Evolutionary conservation across 2,888 invertebrate genomes (phyloP).

Genomic region (Omphaloscelis lunosa): DNA sequence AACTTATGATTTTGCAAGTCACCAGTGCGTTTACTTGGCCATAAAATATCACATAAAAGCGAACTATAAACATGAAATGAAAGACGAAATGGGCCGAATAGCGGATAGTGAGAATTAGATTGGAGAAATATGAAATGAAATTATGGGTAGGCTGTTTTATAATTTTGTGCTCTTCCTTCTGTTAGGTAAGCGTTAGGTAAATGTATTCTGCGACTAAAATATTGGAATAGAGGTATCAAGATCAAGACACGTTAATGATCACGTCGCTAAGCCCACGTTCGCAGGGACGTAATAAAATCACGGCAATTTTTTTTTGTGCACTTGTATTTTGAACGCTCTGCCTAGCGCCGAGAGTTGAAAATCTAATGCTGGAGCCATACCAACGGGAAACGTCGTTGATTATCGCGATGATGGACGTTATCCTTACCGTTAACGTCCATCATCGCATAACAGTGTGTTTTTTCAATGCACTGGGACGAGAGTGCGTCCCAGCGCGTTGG

Average conservation of each 20-base stretch:
- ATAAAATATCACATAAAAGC: constrained; percentile 48
- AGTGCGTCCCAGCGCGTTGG: too few species aligned
- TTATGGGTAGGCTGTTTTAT: constrained; percentile 4
- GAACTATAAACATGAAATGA: constrained; percentile 16
- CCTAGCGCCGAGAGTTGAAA: too few species aligned
- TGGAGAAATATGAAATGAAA: constrained; percentile 2
- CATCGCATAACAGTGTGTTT: too few species aligned
- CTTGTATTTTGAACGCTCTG: too few species aligned
- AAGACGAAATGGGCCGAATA: background rate
- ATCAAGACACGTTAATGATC: background rate
- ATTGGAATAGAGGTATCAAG: background rate
- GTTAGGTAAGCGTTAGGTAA: background rate
- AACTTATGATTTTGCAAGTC: constrained; percentile 33
- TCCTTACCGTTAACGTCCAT: too few species aligned
- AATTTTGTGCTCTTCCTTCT: background rate
- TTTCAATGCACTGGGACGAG: too few species aligned
- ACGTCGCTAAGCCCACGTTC: too few species aligned
- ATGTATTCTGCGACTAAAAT: background rate
- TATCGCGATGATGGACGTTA: too few species aligned
- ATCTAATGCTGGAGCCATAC: too few species aligned
- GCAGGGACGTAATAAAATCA: too few species aligned
- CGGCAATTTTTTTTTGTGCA: too few species aligned
- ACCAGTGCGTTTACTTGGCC: constrained; percentile 26
- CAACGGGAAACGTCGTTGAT: too few species aligned
- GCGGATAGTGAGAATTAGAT: background rate